These are phyloP conservation scores for Aldrovandia affinis DNA, from an alignment of 2,797 vertebrate species.

Conservation along the genomic window DNA sequence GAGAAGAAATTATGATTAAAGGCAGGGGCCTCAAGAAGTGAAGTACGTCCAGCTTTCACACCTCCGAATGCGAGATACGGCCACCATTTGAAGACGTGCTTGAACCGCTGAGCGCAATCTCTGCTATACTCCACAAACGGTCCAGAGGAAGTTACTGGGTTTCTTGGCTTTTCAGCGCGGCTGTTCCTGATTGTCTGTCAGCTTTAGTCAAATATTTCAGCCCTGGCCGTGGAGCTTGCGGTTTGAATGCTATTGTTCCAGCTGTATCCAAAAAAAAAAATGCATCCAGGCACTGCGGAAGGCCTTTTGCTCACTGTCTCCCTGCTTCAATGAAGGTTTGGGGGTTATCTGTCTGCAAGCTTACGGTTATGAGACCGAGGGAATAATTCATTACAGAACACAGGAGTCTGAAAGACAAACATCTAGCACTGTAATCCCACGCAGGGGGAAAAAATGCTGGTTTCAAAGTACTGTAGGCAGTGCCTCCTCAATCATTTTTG, in stretches of 20 bases:
- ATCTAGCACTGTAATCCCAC: not conserved
- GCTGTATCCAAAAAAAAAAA: slow-evolving; percentile 25
- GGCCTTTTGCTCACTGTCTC: not conserved
- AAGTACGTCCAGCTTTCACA: not conserved
- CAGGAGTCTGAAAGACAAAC: not conserved
- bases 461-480: no score
- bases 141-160: not conserved
- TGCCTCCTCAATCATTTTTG: not conserved
- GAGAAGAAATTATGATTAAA: not conserved
- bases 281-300: not conserved
- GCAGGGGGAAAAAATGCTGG: not conserved
- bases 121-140: not conserved
- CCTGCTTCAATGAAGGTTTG: not conserved
- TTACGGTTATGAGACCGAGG: not conserved
- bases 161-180: not conserved
- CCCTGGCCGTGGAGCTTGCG: not conserved
- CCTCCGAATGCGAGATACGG: not conserved
- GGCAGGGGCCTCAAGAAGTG: not conserved
- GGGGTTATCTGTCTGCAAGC: not conserved
- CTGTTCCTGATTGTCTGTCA: not conserved
- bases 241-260: slow-evolving; percentile 12
- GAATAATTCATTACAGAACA: not conserved
- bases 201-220: slow-evolving; percentile 4
- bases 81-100: not conserved
- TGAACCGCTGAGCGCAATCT: not conserved